Conservation (phyloP, 2,888 invertebrate genomes). For the Clanis bilineata region DNA sequence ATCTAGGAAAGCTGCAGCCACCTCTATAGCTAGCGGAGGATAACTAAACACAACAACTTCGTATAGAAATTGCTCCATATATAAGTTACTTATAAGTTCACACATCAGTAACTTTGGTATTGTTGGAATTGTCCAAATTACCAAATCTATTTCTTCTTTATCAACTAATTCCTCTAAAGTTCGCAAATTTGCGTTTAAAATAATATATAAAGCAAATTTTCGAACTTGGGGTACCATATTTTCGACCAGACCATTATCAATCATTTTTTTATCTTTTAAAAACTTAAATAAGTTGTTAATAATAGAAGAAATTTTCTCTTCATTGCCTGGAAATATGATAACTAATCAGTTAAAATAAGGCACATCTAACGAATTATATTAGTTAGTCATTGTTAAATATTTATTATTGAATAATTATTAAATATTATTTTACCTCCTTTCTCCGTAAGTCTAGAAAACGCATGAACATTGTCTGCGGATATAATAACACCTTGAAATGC, state of each 20-base stretch:
- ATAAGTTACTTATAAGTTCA: constrained; percentile 64
- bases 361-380: not conserved
- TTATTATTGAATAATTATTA: not conserved
- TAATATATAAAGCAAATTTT: constrained; percentile 61
- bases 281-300: constrained; percentile 47
- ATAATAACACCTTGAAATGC: constrained; percentile 67
- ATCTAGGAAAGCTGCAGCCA: constrained; percentile 54
- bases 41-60: constrained; percentile 58
- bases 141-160: constrained; percentile 53
- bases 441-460: constrained; percentile 55
- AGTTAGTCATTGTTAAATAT: no score
- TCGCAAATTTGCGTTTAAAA: constrained; percentile 62
- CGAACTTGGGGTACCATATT: constrained; percentile 41
- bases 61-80: constrained; percentile 57
- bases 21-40: constrained; percentile 59
- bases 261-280: constrained; percentile 50
- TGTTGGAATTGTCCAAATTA: constrained; percentile 64
- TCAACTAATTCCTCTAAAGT: constrained; percentile 55
- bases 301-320: constrained; percentile 57
- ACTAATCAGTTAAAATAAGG: not conserved
- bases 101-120: constrained; percentile 64
- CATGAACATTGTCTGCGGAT: constrained; percentile 58
- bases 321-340: constrained; percentile 56
- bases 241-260: constrained; percentile 32
- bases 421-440: constrained; percentile 58